Percentiles rank a stretch among this genome's conserved stretches.
Evolutionary conservation across 2,888 invertebrate genomes (phyloP).

Genomic region (Chironomus tentans): DNA sequence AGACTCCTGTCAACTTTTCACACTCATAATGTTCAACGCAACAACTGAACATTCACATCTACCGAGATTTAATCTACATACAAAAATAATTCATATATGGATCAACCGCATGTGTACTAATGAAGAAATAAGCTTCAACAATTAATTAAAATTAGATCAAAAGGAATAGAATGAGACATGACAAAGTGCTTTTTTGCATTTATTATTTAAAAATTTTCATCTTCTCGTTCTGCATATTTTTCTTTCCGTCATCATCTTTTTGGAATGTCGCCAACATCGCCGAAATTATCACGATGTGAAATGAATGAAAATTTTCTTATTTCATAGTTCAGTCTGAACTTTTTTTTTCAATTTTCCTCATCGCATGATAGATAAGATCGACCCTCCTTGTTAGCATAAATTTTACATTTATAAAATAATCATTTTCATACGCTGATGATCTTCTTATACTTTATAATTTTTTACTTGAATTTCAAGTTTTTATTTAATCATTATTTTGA

Average conservation of each 20-base stretch:
- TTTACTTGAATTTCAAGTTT: neutral
- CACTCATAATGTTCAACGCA: too few species aligned
- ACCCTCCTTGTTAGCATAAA: slow-evolving; percentile 10
- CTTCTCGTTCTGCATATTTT: too few species aligned
- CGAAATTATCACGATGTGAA: neutral
- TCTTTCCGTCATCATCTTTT: neutral
- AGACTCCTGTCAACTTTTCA: too few species aligned
- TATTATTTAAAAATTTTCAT: neutral
- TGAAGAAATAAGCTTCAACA: slow-evolving; percentile 11
- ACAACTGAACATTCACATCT: too few species aligned
- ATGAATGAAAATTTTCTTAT: too few species aligned
- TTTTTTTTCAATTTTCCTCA: neutral
- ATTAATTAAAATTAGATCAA: slow-evolving; percentile 23
- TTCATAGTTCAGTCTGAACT: too few species aligned
- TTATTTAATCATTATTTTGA: too few species aligned
- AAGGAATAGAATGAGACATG: neutral
- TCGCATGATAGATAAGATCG: slow-evolving; percentile 7
- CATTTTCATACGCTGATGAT: neutral
- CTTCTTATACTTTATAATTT: neutral
- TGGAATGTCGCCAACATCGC: slow-evolving; percentile 5
- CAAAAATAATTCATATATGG: neutral
- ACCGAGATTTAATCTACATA: neutral
- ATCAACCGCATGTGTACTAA: neutral
- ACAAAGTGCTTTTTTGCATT: slow-evolving; percentile 1
- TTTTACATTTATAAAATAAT: neutral